Conservation (phyloP, 2,888 invertebrate species). For the Dryobota labecula region DNA sequence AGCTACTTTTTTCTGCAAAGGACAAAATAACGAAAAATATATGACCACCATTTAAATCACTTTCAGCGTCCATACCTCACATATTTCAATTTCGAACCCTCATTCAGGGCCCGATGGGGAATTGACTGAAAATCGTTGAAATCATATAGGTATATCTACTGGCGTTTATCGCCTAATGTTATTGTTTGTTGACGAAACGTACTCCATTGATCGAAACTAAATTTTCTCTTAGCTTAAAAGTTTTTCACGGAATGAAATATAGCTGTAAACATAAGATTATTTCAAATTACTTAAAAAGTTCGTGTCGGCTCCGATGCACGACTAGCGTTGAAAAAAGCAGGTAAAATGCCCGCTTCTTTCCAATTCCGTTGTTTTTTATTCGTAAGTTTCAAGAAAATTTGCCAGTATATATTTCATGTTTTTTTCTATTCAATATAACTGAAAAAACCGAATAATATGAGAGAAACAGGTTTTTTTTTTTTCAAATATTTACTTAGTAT, state of each 20-base stretch:
- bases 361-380: no score
- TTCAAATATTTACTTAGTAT: no score
- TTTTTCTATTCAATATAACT: no score
- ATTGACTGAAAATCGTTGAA: slow-evolving; percentile 31
- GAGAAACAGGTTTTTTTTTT: no score
- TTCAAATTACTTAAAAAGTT: no score
- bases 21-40: slow-evolving; percentile 28
- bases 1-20: neutral
- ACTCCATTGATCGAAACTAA: neutral
- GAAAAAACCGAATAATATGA: no score
- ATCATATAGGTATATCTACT: slow-evolving; percentile 16
- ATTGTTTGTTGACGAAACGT: slow-evolving; percentile 21
- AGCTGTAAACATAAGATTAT: neutral
- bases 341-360: no score
- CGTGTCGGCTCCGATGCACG: no score
- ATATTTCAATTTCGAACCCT: slow-evolving; percentile 48
- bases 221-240: neutral
- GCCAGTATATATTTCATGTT: no score
- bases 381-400: no score
- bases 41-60: slow-evolving; percentile 39
- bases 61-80: slow-evolving; percentile 49
- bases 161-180: slow-evolving; percentile 6
- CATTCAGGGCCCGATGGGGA: slow-evolving; percentile 30
- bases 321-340: no score
- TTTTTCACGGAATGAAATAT: neutral